Percentiles rank a stretch among this genome's conserved stretches.
Evolutionary conservation across 2,113 vertebrate species (phyloP).

Genomic region (Xenopus borealis): DNA sequence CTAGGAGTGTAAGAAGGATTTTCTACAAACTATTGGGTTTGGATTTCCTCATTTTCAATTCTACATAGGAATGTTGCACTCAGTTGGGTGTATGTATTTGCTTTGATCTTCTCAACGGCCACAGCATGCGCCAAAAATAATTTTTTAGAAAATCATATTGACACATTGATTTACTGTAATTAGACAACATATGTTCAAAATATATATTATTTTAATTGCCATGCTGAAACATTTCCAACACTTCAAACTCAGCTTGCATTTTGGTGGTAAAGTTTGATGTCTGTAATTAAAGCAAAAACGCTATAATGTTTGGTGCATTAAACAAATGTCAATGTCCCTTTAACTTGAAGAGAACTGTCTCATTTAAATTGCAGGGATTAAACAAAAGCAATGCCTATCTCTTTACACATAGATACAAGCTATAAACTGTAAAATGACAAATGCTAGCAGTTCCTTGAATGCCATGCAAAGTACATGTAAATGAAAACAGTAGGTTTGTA

Average conservation of each 20-base stretch:
- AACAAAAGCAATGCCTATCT: no score
- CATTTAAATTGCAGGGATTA: no score
- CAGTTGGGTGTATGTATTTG: constrained; percentile 11
- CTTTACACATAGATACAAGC: no score
- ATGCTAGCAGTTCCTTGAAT: no score
- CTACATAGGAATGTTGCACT: not conserved
- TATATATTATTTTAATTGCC: constrained; percentile 24
- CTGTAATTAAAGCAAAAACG: not conserved
- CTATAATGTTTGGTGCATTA: not conserved
- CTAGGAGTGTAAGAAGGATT: not conserved
- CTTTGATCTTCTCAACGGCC: constrained; percentile 9
- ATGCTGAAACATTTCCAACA: not conserved
- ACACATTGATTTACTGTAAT: constrained; percentile 7
- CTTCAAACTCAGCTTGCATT: not conserved
- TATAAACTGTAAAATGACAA: no score
- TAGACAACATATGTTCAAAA: constrained; percentile 28
- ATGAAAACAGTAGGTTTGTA: no score
- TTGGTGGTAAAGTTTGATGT: not conserved
- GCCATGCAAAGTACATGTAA: no score
- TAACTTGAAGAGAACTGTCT: no score
- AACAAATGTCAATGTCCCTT: not conserved
- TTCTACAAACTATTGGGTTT: not conserved
- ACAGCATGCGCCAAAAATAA: constrained; percentile 18
- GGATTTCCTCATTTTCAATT: not conserved
- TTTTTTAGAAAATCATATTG: constrained; percentile 26